Conservation (phyloP, 2,797 vertebrate genomes). For the Catamblyrhynchus diadema region DNA sequence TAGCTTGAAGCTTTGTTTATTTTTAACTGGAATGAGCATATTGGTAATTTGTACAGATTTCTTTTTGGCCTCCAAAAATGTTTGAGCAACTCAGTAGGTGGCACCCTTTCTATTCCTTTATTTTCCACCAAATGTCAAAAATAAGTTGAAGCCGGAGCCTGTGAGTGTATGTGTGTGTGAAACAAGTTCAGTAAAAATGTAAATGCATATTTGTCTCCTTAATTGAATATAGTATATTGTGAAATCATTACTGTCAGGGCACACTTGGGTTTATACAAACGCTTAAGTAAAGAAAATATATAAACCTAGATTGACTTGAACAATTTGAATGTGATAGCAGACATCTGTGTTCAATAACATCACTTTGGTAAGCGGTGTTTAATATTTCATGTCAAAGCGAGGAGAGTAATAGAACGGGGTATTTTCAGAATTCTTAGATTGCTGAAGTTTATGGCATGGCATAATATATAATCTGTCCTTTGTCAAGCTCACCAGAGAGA, state of each 20-base stretch:
- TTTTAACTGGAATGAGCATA: not conserved
- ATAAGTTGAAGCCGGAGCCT: not conserved
- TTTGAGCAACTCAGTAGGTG: slow-evolving; percentile 74
- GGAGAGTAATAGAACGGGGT: slow-evolving; percentile 72
- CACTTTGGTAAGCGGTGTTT: slow-evolving; percentile 77
- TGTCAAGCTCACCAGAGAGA: slow-evolving; percentile 76
- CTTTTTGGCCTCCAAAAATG: slow-evolving; percentile 43
- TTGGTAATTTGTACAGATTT: not conserved
- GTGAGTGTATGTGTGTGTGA: slow-evolving; percentile 22
- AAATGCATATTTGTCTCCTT: slow-evolving; percentile 70
- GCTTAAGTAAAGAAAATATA: slow-evolving; percentile 72
- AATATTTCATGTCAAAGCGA: slow-evolving; percentile 80
- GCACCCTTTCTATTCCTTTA: slow-evolving; percentile 79
- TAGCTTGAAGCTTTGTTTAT: not conserved
- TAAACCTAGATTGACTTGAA: slow-evolving; percentile 74
- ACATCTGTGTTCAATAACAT: slow-evolving; percentile 79
- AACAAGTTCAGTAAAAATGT: slow-evolving; percentile 63
- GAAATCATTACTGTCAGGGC: slow-evolving; percentile 77
- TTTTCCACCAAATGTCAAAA: slow-evolving; percentile 47
- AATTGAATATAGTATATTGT: slow-evolving; percentile 75
- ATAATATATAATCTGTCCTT: slow-evolving; percentile 76
- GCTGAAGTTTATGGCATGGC: slow-evolving; percentile 62
- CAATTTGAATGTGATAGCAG: slow-evolving; percentile 75
- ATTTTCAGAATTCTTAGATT: slow-evolving; percentile 72
- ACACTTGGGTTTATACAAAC: slow-evolving; percentile 67